phyloP scores from a whole-genome alignment of 2,113 vertebrate species.

The Tamias sibiricus region DNA sequence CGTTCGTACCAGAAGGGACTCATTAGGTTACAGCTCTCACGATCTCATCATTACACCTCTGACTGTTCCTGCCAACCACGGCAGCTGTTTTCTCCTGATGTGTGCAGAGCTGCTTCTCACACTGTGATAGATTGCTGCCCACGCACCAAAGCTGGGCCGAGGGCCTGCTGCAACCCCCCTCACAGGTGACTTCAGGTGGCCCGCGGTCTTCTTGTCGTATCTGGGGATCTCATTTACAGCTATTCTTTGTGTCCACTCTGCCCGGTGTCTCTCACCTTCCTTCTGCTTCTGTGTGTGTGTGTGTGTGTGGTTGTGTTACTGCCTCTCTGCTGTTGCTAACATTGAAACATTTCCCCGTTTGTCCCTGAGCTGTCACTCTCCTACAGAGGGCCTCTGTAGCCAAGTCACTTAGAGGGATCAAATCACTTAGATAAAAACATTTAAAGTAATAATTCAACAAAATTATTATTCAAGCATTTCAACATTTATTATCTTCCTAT shows the following conservation, averaged over 20 bases:
- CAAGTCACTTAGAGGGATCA: background rate
- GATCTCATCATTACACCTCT: too few relatives aligned
- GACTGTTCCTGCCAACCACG: too few relatives aligned
- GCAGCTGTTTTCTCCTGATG: background rate
- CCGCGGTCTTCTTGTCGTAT: accelerated
- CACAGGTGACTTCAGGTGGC: background rate
- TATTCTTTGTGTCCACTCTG: accelerated
- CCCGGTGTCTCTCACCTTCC: background rate
- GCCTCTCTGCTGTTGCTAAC: background rate
- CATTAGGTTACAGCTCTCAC: too few relatives aligned
- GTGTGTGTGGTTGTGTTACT: background rate
- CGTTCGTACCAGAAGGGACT: too few relatives aligned
- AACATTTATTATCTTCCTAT: background rate
- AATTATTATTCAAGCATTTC: background rate
- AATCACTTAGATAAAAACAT: too few relatives aligned
- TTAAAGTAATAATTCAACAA: background rate
- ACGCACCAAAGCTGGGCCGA: background rate
- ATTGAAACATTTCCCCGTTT: background rate
- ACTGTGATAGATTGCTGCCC: background rate
- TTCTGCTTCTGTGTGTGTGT: background rate
- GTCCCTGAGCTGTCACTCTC: background rate
- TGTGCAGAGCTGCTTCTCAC: background rate
- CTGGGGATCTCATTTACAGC: too few relatives aligned
- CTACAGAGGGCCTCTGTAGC: background rate
- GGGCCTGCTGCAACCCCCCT: accelerated